Percentiles rank a stretch among this genome's conserved stretches.
phyloP scores from a whole-genome alignment of 2,888 invertebrate genomes.

The Zeuzera pyrina region DNA sequence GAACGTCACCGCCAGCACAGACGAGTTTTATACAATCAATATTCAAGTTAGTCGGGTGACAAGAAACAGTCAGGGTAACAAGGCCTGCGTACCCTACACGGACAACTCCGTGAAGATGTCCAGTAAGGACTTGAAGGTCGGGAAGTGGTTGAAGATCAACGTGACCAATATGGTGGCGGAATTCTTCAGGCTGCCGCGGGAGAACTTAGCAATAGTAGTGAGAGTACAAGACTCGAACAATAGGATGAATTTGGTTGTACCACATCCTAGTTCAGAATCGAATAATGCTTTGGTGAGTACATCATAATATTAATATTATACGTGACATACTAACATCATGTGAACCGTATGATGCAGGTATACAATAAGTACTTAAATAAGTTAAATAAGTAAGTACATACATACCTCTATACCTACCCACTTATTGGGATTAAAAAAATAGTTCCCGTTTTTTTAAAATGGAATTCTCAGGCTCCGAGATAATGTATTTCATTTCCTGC shows the following conservation, averaged over 20 bases:
- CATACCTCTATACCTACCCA: too few species aligned
- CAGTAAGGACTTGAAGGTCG: slow-evolving; percentile 65
- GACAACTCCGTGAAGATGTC: slow-evolving; percentile 58
- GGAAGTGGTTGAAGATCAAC: slow-evolving; percentile 83
- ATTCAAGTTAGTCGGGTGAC: slow-evolving; percentile 58
- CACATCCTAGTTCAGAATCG: slow-evolving; percentile 76
- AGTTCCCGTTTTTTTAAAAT: too few species aligned
- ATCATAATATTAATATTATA: too few species aligned
- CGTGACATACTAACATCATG: too few species aligned
- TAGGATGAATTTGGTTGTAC: slow-evolving; percentile 77
- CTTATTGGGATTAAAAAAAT: too few species aligned
- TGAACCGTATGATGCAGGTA: too few species aligned
- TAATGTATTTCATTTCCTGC: too few species aligned
- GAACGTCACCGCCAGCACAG: slow-evolving; percentile 41
- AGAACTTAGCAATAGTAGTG: slow-evolving; percentile 84
- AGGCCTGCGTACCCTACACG: slow-evolving; percentile 50
- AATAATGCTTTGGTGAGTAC: slow-evolving; percentile 61
- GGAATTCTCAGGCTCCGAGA: too few species aligned
- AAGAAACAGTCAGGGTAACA: slow-evolving; percentile 49
- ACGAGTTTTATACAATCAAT: slow-evolving; percentile 48
- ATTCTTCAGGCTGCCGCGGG: slow-evolving; percentile 82
- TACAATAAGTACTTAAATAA: too few species aligned
- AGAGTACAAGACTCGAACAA: slow-evolving; percentile 76
- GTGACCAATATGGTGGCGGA: slow-evolving; percentile 82
- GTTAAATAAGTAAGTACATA: too few species aligned